Percentiles rank a stretch among this genome's conserved stretches.
phyloP scores from a whole-genome alignment of 2,888 invertebrate genomes.

The Epinotia bilunana region DNA sequence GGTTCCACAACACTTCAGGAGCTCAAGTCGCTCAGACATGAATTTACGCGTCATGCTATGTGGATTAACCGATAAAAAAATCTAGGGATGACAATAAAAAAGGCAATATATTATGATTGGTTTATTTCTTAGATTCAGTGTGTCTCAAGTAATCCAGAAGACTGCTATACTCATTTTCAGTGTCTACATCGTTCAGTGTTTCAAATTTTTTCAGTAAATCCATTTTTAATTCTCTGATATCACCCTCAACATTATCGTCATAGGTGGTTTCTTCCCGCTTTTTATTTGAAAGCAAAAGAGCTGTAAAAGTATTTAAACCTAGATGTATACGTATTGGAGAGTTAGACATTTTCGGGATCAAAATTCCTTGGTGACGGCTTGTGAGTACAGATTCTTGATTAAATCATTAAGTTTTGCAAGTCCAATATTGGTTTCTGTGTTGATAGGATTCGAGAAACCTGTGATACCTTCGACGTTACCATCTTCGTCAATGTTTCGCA shows the following conservation, averaged over 20 bases:
- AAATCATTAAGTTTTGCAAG: neutral
- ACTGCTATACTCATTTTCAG: conserved; percentile 10
- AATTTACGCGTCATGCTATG: too few relatives aligned
- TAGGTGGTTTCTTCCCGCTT: neutral
- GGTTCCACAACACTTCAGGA: too few relatives aligned
- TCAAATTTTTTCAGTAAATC: conserved; percentile 13
- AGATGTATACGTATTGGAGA: neutral
- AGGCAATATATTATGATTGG: neutral
- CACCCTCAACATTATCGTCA: conserved; percentile 17
- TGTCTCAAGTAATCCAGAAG: neutral
- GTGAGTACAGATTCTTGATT: neutral
- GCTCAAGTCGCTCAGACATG: too few relatives aligned
- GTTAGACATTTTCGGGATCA: neutral
- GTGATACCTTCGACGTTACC: neutral
- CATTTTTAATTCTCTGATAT: conserved; percentile 9
- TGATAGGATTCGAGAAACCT: too few relatives aligned
- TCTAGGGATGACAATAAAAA: neutral
- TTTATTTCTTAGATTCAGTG: neutral
- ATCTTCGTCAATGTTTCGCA: conserved; percentile 43
- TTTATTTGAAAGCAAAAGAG: neutral
- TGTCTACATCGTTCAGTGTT: conserved; percentile 12
- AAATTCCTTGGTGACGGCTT: neutral
- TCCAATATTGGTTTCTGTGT: neutral
- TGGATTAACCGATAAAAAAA: too few relatives aligned
- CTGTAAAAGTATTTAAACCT: neutral